phyloP scores from a whole-genome alignment of 1,140 invertebrate genomes.

The Brachionus sp. region DNA sequence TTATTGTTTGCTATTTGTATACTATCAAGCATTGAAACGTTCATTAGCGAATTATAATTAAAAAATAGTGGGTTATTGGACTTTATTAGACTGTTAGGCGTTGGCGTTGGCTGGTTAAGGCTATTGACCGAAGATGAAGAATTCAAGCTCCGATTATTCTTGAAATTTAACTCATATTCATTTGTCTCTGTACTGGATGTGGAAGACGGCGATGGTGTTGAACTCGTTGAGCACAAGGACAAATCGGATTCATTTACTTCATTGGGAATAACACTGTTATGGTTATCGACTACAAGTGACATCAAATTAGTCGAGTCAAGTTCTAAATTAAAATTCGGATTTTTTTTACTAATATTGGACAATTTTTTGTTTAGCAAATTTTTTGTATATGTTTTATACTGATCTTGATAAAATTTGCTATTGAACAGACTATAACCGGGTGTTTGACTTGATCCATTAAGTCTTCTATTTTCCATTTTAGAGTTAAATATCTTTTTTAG shows the following conservation, averaged over 20 bases:
- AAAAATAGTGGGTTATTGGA: slow-evolving; percentile 26
- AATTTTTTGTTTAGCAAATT: slow-evolving; percentile 11
- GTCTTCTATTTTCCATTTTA: slow-evolving; percentile 26
- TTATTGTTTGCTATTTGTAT: slow-evolving; percentile 39
- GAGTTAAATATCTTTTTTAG: slow-evolving; percentile 22
- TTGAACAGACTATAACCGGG: slow-evolving; percentile 8
- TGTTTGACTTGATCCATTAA: neutral
- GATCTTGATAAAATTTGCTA: slow-evolving; percentile 14
- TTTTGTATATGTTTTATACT: slow-evolving; percentile 17
- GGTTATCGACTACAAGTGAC: neutral
- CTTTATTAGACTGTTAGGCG: neutral
- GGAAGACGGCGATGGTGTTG: slow-evolving; percentile 12
- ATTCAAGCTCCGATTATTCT: neutral
- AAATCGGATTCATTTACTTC: neutral
- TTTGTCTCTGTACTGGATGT: neutral
- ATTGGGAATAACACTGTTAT: neutral
- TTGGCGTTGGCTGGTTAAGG: neutral
- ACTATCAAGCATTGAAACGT: slow-evolving; percentile 44
- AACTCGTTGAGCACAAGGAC: neutral
- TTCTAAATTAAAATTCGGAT: neutral
- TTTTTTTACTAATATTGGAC: neutral
- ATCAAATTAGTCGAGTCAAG: slow-evolving; percentile 3
- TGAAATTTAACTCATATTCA: slow-evolving; percentile 1
- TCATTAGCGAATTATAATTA: slow-evolving; percentile 40
- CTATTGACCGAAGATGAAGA: neutral